Conservation (phyloP, 2,797 vertebrate species). For the Prionace glauca region DNA sequence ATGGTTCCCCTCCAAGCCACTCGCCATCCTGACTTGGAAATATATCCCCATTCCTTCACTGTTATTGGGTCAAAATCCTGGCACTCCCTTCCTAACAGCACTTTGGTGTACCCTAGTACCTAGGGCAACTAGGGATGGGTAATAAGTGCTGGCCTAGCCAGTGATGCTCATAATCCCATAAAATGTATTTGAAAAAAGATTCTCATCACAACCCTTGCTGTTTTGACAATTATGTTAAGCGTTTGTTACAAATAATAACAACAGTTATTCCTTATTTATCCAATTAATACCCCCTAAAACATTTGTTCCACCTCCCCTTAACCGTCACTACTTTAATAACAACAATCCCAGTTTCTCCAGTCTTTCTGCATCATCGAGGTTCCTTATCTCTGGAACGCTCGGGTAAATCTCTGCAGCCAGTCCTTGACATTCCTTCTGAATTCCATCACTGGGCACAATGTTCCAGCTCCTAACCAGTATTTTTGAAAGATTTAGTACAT, state of each 20-base stretch:
- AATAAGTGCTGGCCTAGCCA: no score
- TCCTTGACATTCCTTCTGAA: background rate
- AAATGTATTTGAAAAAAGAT: background rate
- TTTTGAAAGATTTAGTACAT: background rate
- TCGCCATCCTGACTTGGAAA: no score
- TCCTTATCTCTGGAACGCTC: background rate
- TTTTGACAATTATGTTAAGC: background rate
- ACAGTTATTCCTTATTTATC: background rate
- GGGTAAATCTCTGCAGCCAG: background rate
- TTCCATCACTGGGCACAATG: background rate
- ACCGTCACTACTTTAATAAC: background rate
- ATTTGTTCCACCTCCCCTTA: background rate
- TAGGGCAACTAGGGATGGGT: no score
- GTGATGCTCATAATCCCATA: no score
- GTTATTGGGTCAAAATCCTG: no score
- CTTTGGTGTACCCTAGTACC: no score
- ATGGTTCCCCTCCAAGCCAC: no score
- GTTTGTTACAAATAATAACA: background rate
- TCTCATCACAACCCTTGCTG: background rate
- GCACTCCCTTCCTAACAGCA: no score
- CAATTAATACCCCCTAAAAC: background rate
- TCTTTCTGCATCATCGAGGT: background rate
- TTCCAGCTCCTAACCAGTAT: background rate
- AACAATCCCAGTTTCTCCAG: background rate
- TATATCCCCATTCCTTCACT: no score